Evolutionary conservation across 2,888 invertebrate genomes (phyloP), one percentile per base, ranked within the genome.

Genomic region (Galerucella calmariensis): DNA sequence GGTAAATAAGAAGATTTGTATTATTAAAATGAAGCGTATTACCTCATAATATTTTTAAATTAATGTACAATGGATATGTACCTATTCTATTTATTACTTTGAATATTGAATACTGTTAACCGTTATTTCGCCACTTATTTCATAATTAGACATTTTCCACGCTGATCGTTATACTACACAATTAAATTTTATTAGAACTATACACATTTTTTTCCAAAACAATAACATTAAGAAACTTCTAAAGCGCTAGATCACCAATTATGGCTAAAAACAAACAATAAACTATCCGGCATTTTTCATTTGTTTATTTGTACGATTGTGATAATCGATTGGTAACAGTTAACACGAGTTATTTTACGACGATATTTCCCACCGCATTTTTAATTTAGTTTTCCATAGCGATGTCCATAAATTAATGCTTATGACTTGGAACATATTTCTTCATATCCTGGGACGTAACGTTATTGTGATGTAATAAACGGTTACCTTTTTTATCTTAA

Each of bases 251-350:
- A n/a, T 53, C 35, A 6, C 67, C 67, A 67, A 53, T 67, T 67
- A 67, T 53, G 67, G 67, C n/a, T 11, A 67, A 67, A 53, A 67
- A 66, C 14, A 16, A 6, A 56, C 11, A 56, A 56, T 56, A 66
- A 51, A 67, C 67, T 69, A 61, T 58, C 20, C 9, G n/a, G 53
- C 44, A 41, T 58, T 68, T 35, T 68, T 68, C 46, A 59, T 68
- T 14, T 14, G 35, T 8, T 61, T 59, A 58, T 59, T 69, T 27
- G 46, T 58, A 61, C 61, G 48, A 53, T 69, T 62, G 62, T 35
- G 59, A 69, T 69, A 62, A 69, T 69, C 69, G 69, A 69, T 48
- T 16, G 10, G 46, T n/a, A 67, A 68, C 68, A 61, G 69, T 69
- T 61, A n/a, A n/a, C n/a, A 51, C 46, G 46, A 3, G 48, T 62